Conservation (phyloP, 2,888 invertebrate genomes). For the Julus scanicus region DNA sequence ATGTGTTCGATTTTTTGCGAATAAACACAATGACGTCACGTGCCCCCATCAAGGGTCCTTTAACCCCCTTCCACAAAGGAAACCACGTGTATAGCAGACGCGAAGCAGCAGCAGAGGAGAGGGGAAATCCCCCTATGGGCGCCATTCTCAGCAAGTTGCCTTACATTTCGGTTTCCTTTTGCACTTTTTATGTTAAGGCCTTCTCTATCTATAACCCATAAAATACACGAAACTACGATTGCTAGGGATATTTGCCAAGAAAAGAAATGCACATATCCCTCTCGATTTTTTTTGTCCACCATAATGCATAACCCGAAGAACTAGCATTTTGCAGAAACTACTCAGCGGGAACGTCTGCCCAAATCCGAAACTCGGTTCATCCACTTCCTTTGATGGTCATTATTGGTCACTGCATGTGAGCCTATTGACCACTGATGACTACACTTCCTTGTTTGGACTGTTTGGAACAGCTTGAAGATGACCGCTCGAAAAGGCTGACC, state of each 20-base stretch:
- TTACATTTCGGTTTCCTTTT: conserved; percentile 19
- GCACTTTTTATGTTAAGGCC: not conserved
- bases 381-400: conserved; percentile 21
- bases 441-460: not conserved
- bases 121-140: not conserved
- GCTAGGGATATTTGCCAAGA: conserved; percentile 30
- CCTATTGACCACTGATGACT: conserved; percentile 32
- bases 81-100: not conserved
- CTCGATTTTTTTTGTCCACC: not conserved
- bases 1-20: not conserved
- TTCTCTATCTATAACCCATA: conserved; percentile 6
- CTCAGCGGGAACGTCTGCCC: conserved; percentile 30
- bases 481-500: not conserved
- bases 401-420: conserved; percentile 20
- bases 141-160: conserved; percentile 32
- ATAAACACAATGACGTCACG: not conserved
- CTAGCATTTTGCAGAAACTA: not conserved
- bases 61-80: not conserved
- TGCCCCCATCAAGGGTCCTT: conserved; percentile 31
- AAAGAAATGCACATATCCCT: not conserved
- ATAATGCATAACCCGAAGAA: not conserved
- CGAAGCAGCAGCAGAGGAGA: not conserved
- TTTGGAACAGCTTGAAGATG: not conserved
- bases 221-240: not conserved
- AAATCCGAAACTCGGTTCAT: not conserved